These are phyloP conservation scores for Antechinus stuartii DNA, from an alignment of 2,113 vertebrate genomes.

Conservation along the genomic window DNA sequence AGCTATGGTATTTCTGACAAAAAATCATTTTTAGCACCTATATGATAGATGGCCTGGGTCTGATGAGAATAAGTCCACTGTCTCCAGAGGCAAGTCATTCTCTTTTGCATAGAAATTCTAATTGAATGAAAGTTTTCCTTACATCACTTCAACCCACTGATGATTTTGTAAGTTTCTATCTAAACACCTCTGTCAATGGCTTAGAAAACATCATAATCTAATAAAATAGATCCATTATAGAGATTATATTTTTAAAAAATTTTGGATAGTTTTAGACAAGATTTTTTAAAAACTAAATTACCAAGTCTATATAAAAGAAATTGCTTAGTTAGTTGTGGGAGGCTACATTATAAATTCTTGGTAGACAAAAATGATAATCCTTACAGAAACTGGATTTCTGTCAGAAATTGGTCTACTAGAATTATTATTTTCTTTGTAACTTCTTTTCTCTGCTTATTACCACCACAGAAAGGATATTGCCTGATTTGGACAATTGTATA, in stretches of 20 bases:
- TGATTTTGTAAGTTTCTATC: neutral
- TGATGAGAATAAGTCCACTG: neutral
- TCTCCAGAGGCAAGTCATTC: neutral
- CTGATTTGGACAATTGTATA: neutral
- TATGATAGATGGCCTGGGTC: neutral
- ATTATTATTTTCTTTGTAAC: neutral
- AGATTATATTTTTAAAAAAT: neutral
- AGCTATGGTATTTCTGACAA: neutral
- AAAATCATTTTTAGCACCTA: neutral
- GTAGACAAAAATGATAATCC: neutral
- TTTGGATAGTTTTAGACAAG: neutral
- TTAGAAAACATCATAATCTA: neutral
- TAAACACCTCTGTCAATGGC: neutral
- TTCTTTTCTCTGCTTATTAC: neutral
- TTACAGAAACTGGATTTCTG: neutral
- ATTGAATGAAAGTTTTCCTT: neutral
- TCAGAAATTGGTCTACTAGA: neutral
- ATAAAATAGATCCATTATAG: neutral
- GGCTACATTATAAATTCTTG: neutral
- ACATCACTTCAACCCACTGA: neutral
- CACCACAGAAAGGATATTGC: neutral
- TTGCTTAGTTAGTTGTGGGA: neutral
- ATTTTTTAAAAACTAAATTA: neutral
- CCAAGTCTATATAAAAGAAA: neutral
- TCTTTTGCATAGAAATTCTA: neutral